Base-by-base conservation (phyloP, 2,797 vertebrate genomes). In the Helicolenus hilgendorfi region DNA sequence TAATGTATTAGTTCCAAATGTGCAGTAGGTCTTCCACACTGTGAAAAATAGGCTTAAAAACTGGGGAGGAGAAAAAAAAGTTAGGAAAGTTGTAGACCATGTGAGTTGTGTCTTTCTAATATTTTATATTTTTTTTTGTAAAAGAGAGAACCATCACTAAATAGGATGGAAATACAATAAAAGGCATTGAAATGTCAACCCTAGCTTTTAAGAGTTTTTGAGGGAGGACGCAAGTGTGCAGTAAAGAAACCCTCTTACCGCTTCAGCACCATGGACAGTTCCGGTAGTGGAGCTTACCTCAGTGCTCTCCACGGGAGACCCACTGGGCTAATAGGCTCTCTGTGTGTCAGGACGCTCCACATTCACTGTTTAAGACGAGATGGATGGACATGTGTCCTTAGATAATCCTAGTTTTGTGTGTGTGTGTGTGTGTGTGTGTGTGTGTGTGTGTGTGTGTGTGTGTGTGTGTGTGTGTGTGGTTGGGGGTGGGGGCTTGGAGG, bases 191-290 rank as follows among this genome's bases (percentile, higher is more conserved):
- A 97, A 95, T 96, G 95, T 96, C 95, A 96, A 92, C 93, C 92
- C 77, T 80, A 82, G 95, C 90, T 95, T 96, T 93, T 93, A 85
- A 84, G 90, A 96, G 92, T 96, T 95, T 90, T 92, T 90, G 91
- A 89, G 91, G 90, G 74, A 88, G 91, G 92, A 91, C 89, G 85
- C 83, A 91, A 89, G 89, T 95, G 93, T 92, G 90, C 84, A 81
- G 91, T 84, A 78, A 79, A 94, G 95, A 96, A 96, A 96, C 92
- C 94, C 95, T 93, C 87, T 97, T 96, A 96, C 77, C 75, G 89
- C 90, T 91, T 96, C 97, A 98, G 97, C 80, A 98, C 97, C 97
- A 95, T 95, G 97, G 97, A 96, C 96, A 98, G 97, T 94, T 96
- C 69, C 96, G 85, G 93, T 93, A 22, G 84, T 81, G 74, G 86